phyloP scores from a whole-genome alignment of 2,113 vertebrate species.

The Mandrillus leucophaeus region DNA sequence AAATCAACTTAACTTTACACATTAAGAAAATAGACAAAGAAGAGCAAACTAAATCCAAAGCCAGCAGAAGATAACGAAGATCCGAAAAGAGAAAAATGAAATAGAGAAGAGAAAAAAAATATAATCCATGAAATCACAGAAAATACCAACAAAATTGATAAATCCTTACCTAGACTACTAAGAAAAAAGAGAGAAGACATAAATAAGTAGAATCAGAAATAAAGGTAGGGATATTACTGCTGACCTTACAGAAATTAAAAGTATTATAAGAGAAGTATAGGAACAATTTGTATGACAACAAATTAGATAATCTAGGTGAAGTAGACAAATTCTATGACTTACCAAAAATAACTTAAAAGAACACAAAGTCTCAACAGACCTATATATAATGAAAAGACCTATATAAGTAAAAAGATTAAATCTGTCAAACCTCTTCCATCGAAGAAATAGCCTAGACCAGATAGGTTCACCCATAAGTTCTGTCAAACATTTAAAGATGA shows the following conservation, averaged over 20 bases:
- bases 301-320: neutral
- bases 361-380: neutral
- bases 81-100: neutral
- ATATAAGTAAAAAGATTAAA: neutral
- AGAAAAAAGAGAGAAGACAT: neutral
- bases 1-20: neutral
- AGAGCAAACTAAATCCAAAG: neutral
- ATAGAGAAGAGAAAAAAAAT: neutral
- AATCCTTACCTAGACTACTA: neutral
- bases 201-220: neutral
- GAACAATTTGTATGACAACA: neutral
- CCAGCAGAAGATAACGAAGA: neutral
- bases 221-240: neutral
- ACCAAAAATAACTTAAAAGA: neutral
- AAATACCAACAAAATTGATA: neutral
- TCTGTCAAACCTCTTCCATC: neutral
- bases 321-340: neutral
- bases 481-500: neutral
- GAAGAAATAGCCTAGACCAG: neutral
- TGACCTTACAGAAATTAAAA: neutral
- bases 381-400: neutral
- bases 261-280: neutral
- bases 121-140: neutral
- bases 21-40: neutral
- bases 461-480: neutral